Evolutionary conservation across 2,797 vertebrate genomes (phyloP).

Genomic region (Otolemur crassicaudatus): DNA sequence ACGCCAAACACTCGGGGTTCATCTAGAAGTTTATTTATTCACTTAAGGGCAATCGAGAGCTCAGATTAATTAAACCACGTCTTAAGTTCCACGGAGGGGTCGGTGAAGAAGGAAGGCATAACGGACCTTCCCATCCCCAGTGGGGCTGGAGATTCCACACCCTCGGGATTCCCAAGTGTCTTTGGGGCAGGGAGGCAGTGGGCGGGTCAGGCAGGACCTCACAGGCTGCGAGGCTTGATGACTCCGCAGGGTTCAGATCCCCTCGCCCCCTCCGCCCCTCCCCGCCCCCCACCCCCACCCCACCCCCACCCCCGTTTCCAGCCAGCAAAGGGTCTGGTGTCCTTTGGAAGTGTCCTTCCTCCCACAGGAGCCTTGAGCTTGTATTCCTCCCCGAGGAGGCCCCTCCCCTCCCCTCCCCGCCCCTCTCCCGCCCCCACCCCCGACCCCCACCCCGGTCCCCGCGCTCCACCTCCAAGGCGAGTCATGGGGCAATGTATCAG

Average conservation of each 20-base stretch:
- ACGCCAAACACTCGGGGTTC: too few species aligned
- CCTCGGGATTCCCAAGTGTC: too few species aligned
- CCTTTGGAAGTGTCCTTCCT: neutral
- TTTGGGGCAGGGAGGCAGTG: constrained; percentile 66
- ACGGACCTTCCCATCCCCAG: too few species aligned
- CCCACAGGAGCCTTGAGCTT: too few species aligned
- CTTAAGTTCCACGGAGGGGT: constrained; percentile 76
- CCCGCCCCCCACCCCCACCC: neutral
- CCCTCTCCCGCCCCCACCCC: too few species aligned
- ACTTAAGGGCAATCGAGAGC: neutral
- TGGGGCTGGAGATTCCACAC: too few species aligned
- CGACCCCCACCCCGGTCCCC: too few species aligned
- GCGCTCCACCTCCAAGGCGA: constrained; percentile 59
- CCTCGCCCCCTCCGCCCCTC: too few species aligned
- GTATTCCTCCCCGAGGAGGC: neutral
- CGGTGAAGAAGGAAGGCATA: too few species aligned
- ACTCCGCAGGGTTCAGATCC: constrained; percentile 65
- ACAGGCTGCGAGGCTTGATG: constrained; percentile 56
- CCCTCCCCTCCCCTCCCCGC: neutral
- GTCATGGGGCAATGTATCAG: constrained; percentile 84
- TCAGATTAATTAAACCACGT: neutral
- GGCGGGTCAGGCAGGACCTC: accelerated
- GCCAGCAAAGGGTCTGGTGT: constrained; percentile 57
- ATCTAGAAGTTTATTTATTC: neutral
- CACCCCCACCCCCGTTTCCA: neutral